Base-by-base conservation (phyloP, 2,888 invertebrate genomes). In the Cantharis lateralis region DNA sequence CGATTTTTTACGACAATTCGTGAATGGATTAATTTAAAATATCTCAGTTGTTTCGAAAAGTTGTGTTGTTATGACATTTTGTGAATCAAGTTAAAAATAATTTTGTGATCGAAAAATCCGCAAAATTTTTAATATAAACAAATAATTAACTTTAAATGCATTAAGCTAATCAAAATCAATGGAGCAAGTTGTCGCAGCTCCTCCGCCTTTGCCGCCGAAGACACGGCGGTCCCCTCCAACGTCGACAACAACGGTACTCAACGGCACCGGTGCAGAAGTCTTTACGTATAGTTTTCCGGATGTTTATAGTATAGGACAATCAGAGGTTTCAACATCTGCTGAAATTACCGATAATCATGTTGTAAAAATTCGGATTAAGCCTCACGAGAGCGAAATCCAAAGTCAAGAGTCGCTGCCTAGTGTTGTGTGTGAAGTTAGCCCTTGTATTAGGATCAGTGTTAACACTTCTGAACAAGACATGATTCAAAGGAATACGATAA, bases 341-440 rank as follows among this genome's bases (percentile, higher is more conserved):
- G 71, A 72, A 69, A 70, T 48, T 71, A 78, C 72, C 75, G 79
- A 80, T 75, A 82, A 84, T 68, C 93, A 93, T 89, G 93, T 93
- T 83, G 93, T 93, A 80, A 93, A 93, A 82, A 93, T 93, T 85
- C 90, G 91, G 86, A 93, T 94, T 87, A 93, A 92, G 87, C 92
- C 93, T 15, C 90, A 91, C 81, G 87, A 89, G 61, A 77, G 82
- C 77, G 75, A 82, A 79, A 70, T 75, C 16, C 62, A 70, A n/a
- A 80, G 73, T 68, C 72, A 74, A 75, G 76, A 72, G 70, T 13
- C 74, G 66, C n/a, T 64, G 63, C 89, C 75, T 89, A 90, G 84
- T 89, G 90, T 81, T 89, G 89, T 84, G 85, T 83, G 84, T 81
- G 83, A 84, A 88, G 89, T 72, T 80, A 90, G 89, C 82, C 91